Percentiles rank a stretch among this genome's conserved stretches.
These are phyloP conservation scores for Rhopalosiphum nymphaeae DNA, from an alignment of 2,888 invertebrate genomes.

Conservation along the genomic window DNA sequence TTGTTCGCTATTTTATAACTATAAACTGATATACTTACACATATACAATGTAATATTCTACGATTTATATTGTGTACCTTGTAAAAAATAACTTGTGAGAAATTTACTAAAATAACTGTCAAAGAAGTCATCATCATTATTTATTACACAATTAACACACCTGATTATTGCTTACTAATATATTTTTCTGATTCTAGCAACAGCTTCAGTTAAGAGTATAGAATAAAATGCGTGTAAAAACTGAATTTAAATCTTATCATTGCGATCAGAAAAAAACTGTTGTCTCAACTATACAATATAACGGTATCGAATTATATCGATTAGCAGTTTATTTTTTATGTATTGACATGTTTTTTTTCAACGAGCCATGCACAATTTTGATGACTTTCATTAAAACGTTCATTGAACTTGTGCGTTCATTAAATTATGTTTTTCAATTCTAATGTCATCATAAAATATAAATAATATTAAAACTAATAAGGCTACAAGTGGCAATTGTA, in stretches of 20 bases:
- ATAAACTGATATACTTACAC: neutral
- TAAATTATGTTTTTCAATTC: neutral
- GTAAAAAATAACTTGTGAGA: neutral
- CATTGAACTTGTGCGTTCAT: neutral
- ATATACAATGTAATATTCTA: neutral
- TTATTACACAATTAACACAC: too few species aligned
- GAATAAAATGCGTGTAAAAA: neutral
- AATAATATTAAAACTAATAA: conserved; percentile 4
- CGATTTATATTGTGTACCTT: neutral
- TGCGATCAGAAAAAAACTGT: neutral
- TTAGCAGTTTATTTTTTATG: neutral
- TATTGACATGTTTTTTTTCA: neutral
- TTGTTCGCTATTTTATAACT: neutral
- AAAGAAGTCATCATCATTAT: neutral
- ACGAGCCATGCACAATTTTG: neutral
- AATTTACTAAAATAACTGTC: neutral
- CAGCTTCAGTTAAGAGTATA: neutral
- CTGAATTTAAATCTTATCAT: neutral
- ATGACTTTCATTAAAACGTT: neutral
- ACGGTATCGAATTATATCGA: neutral
- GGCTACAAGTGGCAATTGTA: neutral
- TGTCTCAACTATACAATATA: neutral
- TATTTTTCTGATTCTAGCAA: neutral
- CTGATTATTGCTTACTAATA: neutral
- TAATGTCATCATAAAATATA: neutral